Base-by-base conservation (phyloP, 2,888 invertebrate species). In the Rhabditoides inermis region DNA sequence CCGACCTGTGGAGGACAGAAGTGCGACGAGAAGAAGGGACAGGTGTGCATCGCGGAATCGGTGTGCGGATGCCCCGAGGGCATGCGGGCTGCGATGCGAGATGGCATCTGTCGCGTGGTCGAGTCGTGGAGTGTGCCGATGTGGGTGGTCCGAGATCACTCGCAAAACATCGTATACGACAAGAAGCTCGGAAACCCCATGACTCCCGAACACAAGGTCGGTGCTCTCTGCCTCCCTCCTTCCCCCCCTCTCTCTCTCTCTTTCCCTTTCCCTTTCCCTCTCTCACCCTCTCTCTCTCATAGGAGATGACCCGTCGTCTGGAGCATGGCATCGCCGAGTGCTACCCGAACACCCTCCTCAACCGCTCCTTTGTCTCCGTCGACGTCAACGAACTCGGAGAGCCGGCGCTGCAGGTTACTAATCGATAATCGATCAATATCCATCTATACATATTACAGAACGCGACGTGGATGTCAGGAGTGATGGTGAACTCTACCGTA, bases 331-430 rank as follows among this genome's bases (percentile, higher is more conserved):
- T 75, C 20, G 64, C 57, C 26, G 65, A 72, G 41, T 69, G 75
- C 50, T 74, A 74, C 45, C 70, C 68, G n/a, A 67, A 74, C 32
- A 74, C 74, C 2, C 55, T 58, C 18, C 60, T 74, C 26, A 65
- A 58, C 30, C 63, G 65, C 42, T 64, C 69, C 1, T 73, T 72
- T 45, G 72, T 73, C 18, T 51, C 63, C 23, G 61, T 68, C 20
- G 73, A 73, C 50, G 73, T 73, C 22, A 70, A 71, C 52, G 75
- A 76, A 26, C 70, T 76, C 32, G 51, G 64, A 18, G 70, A 75
- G 41, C 60, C 59, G 36, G 56, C 57, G 20, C 27, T 55, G 6
- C 22, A 37, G 5, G 37, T 37, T 37, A 20, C 37, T 20, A 2
- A 22, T n/a, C n/a, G n/a, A n/a, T n/a, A n/a, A n/a, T n/a, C 7